phyloP scores from a whole-genome alignment of 2,797 vertebrate genomes.

The Hypotaenidia philippensis region DNA sequence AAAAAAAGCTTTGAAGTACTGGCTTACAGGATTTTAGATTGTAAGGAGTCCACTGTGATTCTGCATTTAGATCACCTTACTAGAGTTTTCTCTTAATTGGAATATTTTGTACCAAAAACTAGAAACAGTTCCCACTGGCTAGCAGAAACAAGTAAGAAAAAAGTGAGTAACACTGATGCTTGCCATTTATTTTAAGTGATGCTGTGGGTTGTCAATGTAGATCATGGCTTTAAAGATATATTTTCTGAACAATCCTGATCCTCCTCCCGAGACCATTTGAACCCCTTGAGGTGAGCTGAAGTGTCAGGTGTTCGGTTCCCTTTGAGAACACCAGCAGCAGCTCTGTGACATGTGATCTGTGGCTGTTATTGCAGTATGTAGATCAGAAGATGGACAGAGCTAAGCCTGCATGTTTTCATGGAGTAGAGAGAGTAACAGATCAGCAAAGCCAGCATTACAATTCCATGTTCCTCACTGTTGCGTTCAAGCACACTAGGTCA shows the following conservation, averaged over 20 bases:
- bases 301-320: not conserved
- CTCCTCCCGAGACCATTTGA: not conserved
- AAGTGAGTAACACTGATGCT: not conserved
- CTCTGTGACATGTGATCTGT: not conserved
- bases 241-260: not conserved
- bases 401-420: not conserved
- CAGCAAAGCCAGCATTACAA: not conserved
- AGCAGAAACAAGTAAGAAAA: not conserved
- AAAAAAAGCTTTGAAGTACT: not conserved
- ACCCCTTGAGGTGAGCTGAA: not conserved
- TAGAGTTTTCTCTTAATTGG: not conserved
- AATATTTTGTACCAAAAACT: conserved; percentile 6
- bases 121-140: not conserved
- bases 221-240: not conserved
- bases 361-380: not conserved
- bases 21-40: not conserved
- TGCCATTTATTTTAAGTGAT: not conserved
- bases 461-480: fast-evolving
- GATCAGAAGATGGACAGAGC: not conserved
- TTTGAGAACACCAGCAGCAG: not conserved
- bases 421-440: not conserved
- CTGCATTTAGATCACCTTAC: not conserved
- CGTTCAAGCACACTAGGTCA: not conserved
- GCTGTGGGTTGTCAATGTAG: not conserved
- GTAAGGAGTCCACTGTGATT: not conserved